Conservation (phyloP, 2,113 vertebrate genomes). For the Gallinago media region DNA sequence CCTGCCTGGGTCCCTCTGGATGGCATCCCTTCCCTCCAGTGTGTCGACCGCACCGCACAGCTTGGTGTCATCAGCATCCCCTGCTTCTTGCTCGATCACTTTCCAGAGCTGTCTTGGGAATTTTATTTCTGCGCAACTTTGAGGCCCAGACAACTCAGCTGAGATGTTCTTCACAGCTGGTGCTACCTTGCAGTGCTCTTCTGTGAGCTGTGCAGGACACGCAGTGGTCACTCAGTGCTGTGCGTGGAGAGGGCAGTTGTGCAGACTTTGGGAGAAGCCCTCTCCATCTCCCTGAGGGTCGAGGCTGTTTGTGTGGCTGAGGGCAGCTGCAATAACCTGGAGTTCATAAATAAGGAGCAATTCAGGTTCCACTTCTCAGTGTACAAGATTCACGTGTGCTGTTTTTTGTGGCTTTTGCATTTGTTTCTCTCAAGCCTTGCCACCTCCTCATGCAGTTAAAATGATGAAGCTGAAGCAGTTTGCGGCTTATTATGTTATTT, state of each 20-base stretch:
- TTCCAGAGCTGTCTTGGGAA: background rate
- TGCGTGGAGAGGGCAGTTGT: background rate
- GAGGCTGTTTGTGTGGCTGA: background rate
- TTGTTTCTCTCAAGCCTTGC: background rate
- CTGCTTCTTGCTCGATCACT: background rate
- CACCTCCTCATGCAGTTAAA: background rate
- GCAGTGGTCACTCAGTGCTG: fast-evolving
- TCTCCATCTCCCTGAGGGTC: background rate
- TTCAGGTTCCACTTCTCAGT: background rate
- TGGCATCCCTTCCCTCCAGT: background rate
- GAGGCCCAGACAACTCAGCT: background rate
- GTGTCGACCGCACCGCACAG: background rate
- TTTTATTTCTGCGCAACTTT: background rate
- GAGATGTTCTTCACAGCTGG: background rate
- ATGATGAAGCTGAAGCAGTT: background rate
- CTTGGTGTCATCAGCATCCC: background rate
- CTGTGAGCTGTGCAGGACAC: fast-evolving
- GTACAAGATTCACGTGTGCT: fast-evolving
- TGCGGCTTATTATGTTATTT: background rate
- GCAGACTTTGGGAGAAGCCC: background rate
- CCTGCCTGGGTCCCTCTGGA: background rate
- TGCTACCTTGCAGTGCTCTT: background rate
- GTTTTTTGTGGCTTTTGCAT: fast-evolving
- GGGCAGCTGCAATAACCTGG: background rate
- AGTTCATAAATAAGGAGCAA: fast-evolving